A percentile compares a stretch with the other conserved stretches of the same genome.
Conservation (phyloP, 2,888 invertebrate genomes). For the Eristalis intricaria region DNA sequence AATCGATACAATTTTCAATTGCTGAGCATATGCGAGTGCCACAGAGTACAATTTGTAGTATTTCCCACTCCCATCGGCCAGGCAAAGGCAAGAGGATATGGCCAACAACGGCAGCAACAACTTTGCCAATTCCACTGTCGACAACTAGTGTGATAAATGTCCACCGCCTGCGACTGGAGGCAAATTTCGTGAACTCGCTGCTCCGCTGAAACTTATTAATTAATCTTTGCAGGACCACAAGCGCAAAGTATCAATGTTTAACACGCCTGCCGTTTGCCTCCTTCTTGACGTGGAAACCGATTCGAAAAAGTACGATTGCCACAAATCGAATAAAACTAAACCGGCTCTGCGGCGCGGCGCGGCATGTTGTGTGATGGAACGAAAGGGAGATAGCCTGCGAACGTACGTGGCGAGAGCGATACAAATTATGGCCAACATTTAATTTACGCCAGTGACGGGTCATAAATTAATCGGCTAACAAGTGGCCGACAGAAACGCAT, state of each 20-base stretch:
- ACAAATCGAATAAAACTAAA: slow-evolving; percentile 17
- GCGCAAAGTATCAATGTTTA: slow-evolving; percentile 71
- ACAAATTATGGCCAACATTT: slow-evolving; percentile 62
- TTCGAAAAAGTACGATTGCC: not conserved
- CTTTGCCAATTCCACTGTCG: slow-evolving; percentile 18
- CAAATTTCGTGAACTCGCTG: slow-evolving; percentile 68
- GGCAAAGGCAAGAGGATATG: slow-evolving; percentile 10
- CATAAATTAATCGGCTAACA: slow-evolving; percentile 66
- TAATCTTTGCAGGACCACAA: slow-evolving; percentile 70
- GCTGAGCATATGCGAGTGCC: slow-evolving; percentile 56
- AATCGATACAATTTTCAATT: slow-evolving; percentile 68
- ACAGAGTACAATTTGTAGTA: slow-evolving; percentile 64
- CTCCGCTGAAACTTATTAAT: slow-evolving; percentile 67
- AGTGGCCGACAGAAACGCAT: slow-evolving; percentile 64
- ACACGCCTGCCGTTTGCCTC: slow-evolving; percentile 68
- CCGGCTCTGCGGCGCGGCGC: not conserved
- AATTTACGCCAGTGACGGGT: slow-evolving; percentile 68
- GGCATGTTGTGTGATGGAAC: not conserved
- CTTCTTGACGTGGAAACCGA: slow-evolving; percentile 23
- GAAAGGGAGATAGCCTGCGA: slow-evolving; percentile 9
- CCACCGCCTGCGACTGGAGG: slow-evolving; percentile 65
- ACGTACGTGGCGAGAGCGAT: slow-evolving; percentile 11
- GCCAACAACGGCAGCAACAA: slow-evolving; percentile 29
- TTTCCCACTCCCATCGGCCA: slow-evolving; percentile 21
- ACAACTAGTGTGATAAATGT: slow-evolving; percentile 63